These are phyloP conservation scores for Horisme vitalbata DNA, from an alignment of 2,888 invertebrate species.

Conservation along the genomic window DNA sequence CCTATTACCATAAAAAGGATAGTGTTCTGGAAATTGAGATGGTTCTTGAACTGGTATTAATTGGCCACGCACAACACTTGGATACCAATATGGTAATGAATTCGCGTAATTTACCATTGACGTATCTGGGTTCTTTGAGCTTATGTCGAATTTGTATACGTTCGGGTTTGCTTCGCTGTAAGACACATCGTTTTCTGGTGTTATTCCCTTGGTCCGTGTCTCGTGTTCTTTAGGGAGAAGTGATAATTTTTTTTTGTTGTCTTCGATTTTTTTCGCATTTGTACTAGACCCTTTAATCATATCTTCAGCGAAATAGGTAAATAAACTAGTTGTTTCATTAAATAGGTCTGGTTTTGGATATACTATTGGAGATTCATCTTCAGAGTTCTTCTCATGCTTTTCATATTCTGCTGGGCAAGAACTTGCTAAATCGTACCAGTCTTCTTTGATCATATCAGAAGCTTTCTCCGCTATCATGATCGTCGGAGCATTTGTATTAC, in stretches of 20 bases:
- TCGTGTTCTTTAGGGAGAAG: constrained; percentile 27
- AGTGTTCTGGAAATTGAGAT: constrained; percentile 13
- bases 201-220: constrained; percentile 20
- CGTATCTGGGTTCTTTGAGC: constrained; percentile 10
- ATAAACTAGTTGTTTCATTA: constrained; percentile 58
- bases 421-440: constrained; percentile 75
- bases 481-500: constrained; percentile 92
- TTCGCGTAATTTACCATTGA: constrained; percentile 8
- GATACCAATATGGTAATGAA: constrained; percentile 28
- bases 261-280: constrained; percentile 1
- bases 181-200: constrained; percentile 13
- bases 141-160: constrained; percentile 17
- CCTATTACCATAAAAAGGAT: constrained; percentile 22
- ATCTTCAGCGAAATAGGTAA: constrained; percentile 42
- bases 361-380: constrained; percentile 37
- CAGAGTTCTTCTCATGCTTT: constrained; percentile 37
- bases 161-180: constrained; percentile 18
- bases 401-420: constrained; percentile 37
- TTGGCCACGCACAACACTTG: constrained; percentile 23
- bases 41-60: constrained; percentile 20
- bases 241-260: constrained; percentile 14
- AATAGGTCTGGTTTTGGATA: constrained; percentile 41
- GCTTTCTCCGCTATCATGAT: constrained; percentile 94
- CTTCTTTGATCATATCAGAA: constrained; percentile 91
- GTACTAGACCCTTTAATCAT: constrained; percentile 14